Evolutionary conservation across 2,113 vertebrate species (phyloP).

Genomic region (Zosterops pallidus): DNA sequence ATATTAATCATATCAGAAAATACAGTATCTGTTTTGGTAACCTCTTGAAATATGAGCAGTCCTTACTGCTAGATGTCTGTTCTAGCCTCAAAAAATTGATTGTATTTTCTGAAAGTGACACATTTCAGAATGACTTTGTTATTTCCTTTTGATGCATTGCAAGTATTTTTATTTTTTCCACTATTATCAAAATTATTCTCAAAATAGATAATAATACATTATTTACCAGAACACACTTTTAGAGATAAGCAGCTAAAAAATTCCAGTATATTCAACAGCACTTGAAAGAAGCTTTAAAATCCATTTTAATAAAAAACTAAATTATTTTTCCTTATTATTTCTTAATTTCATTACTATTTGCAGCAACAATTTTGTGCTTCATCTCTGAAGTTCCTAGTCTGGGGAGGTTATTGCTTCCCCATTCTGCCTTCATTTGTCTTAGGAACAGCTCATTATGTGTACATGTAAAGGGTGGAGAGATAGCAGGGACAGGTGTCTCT

Average conservation of each 20-base stretch:
- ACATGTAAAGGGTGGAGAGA: not conserved
- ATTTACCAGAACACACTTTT: not conserved
- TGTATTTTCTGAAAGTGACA: not conserved
- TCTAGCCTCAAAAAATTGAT: not conserved
- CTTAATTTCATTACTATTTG: not conserved
- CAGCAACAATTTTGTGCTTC: not conserved
- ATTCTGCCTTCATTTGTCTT: not conserved
- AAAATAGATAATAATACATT: not conserved
- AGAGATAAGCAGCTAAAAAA: not conserved
- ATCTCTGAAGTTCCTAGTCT: not conserved
- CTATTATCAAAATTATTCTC: not conserved
- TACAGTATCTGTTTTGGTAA: not conserved
- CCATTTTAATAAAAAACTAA: not conserved
- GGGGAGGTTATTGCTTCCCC: not conserved
- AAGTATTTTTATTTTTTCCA: not conserved
- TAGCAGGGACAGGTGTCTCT: not conserved
- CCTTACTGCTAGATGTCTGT: not conserved
- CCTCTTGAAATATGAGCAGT: not conserved
- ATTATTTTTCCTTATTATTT: not conserved
- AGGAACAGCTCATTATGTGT: not conserved
- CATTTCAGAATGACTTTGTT: not conserved
- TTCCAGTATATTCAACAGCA: not conserved
- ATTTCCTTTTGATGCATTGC: not conserved
- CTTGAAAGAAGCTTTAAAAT: not conserved
- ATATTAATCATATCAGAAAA: not conserved